Base-by-base conservation (phyloP, 2,113 vertebrate genomes). In the Tonatia bakeri region DNA sequence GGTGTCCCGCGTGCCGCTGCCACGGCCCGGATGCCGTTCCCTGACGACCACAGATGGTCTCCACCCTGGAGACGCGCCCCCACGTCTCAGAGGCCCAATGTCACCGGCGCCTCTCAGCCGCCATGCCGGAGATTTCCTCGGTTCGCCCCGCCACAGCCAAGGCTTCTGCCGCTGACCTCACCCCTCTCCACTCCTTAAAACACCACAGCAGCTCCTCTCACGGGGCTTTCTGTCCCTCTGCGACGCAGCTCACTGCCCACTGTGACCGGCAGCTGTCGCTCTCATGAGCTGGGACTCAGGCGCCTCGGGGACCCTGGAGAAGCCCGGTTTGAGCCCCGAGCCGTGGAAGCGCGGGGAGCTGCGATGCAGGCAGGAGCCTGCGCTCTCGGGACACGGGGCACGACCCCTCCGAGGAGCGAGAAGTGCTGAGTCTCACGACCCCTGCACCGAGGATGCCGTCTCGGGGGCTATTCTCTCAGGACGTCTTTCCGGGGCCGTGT, bases 311-410 rank as follows among this genome's bases (percentile, higher is more conserved):
- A 10, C 0, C 36, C 14, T 13, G 65, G 50, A 65, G 47, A 40
- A 7, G 2, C 26, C 28, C n/a, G 76, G 45, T 22, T 87, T 75
- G 28, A 26, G 70, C 14, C 59, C 67, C 36, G 36, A 52, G 19
- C 5, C 7, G 22, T 0, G 14, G 8, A 7, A 61, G 6, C 19
- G 5, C 0, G 56, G 20, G 33, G 22, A 10, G 36, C 56, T 7
- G 36, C 40, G 45, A 12, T 0, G 6, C 0, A 26, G 76, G 50
- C 33, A 33, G 69, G 50, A 43, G 16, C 54, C 65, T 9, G 15
- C 1, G 61, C 64, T 64, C 20, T 19, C 31, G 85, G 61, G 33
- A 28, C 40, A 38, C 11, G 1, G 17, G 61, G 40, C 0, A 54
- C 11, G 56, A 31, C 47, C 0, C 31, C 56, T 38, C 43, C 17